Base-by-base conservation (phyloP, 2,888 invertebrate species). In the Brenthis daphne region DNA sequence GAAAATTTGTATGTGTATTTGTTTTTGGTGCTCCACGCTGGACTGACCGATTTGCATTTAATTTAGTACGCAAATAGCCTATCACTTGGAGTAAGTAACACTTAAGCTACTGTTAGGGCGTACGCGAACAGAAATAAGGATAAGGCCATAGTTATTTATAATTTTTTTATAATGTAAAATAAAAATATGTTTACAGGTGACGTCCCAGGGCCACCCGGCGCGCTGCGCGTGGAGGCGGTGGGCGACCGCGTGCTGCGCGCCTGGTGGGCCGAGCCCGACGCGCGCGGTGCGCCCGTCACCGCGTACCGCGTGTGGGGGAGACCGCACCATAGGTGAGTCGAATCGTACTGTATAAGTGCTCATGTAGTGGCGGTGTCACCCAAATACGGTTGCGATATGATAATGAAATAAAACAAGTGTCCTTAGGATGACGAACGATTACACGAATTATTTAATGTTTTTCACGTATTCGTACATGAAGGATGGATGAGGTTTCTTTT, bases 121-220 rank as follows among this genome's bases (percentile, higher is more conserved):
- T 4, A 29, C 29, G 5, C 4, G 29, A 29, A 3, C 4, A 16
- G 5, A 4, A 4, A 29, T 3, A 3, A 29, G 29, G 29, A 29
- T 29, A 29, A 29, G 29, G 3, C 29, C 0, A 3, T 29, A 29
- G 5, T 4, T 29, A 29, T 29, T 29, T 3, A 29, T 29, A 29
- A 3, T 5, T 3, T 29, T 29, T 29, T 29, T 29, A 29, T 29
- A 29, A 29, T 29, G 5, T 29, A 29, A 0, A 29, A 29, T 29
- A 29, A 29, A 29, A 50, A 53, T 20, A n/a, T 24, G 14, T 29
- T 33, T 53, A 0, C 76, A 95, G 96, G 96, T 8, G 97, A 97
- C 81, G 94, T 95, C 14, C 98, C 98, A 0, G 95, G 96, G 55
- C 90, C 95, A 1, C 98, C 98, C 0, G 97, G 97, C 0, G 92